These are phyloP conservation scores for human DNA, from an alignment of 2,113 vertebrate genomes.

Conservation along the genomic window GRCh38 chr2:54403001-54403500, in stretches of 20 bases:
- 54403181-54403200: background rate
- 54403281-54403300: background rate
- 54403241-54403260: background rate
- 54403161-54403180: background rate
- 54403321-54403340: background rate
- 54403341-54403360: background rate
- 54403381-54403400: background rate
- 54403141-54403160: background rate
- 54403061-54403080: background rate
- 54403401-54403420: background rate
- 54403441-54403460: background rate
- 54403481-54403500: background rate
- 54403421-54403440: background rate
- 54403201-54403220: background rate
- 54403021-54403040: background rate
- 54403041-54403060: background rate
- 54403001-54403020: background rate
- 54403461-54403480: background rate
- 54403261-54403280: background rate
- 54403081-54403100: background rate
- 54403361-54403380: background rate
- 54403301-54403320: constrained; percentile 36
- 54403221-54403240: background rate
- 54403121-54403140: background rate
- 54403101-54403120: background rate